These are phyloP conservation scores for Labeo calbasu DNA, from an alignment of 2,797 vertebrate genomes.

Conservation along the genomic window DNA sequence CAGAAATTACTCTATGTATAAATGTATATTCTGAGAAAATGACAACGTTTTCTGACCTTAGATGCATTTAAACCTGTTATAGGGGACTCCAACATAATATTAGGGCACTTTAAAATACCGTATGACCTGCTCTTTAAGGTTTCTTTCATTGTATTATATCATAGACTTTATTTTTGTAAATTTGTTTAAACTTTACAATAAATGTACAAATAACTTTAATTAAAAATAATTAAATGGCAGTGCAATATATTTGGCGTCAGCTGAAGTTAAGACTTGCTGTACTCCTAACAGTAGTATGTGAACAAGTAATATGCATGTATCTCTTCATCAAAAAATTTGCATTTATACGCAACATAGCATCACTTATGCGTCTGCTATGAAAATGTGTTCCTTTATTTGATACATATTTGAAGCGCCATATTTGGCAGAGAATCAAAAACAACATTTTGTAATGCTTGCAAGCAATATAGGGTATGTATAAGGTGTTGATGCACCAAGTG, in stretches of 20 bases:
- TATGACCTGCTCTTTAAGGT: neutral
- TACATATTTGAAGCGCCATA: neutral
- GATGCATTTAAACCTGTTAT: no score
- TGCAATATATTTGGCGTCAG: neutral
- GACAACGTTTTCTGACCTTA: no score
- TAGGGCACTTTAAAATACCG: no score
- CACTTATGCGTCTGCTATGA: neutral
- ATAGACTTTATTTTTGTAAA: neutral
- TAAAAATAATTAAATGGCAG: neutral
- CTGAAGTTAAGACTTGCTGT: neutral
- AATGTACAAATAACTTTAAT: neutral
- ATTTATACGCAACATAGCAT: neutral
- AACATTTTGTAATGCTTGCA: neutral
- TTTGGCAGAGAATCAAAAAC: neutral
- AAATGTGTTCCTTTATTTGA: conserved; percentile 5
- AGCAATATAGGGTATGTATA: neutral
- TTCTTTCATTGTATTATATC: neutral
- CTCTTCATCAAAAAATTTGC: conserved; percentile 18
- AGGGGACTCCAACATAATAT: no score
- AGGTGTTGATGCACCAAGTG: neutral
- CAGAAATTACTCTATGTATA: no score
- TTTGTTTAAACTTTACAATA: neutral
- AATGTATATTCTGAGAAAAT: no score
- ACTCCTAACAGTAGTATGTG: neutral
- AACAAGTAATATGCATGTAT: neutral